These are phyloP conservation scores for Balaeniceps rex DNA, from an alignment of 2,113 vertebrate species.

Conservation along the genomic window DNA sequence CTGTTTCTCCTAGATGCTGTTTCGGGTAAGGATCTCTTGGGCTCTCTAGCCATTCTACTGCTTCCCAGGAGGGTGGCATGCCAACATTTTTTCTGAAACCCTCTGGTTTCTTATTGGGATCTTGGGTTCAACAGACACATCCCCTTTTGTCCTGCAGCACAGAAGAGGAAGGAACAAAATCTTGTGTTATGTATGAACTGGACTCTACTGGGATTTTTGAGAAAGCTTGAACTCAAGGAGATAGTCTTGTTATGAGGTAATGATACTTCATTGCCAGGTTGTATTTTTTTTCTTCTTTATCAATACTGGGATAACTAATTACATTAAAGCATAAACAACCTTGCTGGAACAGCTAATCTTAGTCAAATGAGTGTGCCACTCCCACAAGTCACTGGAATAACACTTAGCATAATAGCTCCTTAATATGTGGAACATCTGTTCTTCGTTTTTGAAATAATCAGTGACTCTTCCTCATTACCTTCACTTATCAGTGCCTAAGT, in stretches of 20 bases:
- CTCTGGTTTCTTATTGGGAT: not conserved
- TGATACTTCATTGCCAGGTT: not conserved
- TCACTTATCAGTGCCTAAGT: not conserved
- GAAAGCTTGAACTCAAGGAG: not conserved
- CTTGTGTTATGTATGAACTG: not conserved
- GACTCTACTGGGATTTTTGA: not conserved
- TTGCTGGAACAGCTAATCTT: slow-evolving; percentile 9
- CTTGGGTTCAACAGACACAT: not conserved
- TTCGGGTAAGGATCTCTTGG: not conserved
- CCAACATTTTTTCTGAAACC: not conserved
- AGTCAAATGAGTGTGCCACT: not conserved
- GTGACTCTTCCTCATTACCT: not conserved
- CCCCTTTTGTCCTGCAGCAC: not conserved
- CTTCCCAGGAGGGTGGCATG: not conserved
- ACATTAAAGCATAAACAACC: slow-evolving; percentile 11
- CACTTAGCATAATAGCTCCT: not conserved
- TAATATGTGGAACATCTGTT: slow-evolving; percentile 47
- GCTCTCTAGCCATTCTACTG: not conserved
- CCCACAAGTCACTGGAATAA: slow-evolving; percentile 3
- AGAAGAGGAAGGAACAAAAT: not conserved
- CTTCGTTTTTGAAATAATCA: not conserved
- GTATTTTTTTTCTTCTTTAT: not conserved
- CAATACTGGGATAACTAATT: not conserved
- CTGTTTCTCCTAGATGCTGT: not conserved
- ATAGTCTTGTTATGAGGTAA: not conserved